A percentile compares a stretch with the other conserved stretches of the same genome.
phyloP scores from a whole-genome alignment of 2,113 vertebrate genomes.

The Corydoras sp. region DNA sequence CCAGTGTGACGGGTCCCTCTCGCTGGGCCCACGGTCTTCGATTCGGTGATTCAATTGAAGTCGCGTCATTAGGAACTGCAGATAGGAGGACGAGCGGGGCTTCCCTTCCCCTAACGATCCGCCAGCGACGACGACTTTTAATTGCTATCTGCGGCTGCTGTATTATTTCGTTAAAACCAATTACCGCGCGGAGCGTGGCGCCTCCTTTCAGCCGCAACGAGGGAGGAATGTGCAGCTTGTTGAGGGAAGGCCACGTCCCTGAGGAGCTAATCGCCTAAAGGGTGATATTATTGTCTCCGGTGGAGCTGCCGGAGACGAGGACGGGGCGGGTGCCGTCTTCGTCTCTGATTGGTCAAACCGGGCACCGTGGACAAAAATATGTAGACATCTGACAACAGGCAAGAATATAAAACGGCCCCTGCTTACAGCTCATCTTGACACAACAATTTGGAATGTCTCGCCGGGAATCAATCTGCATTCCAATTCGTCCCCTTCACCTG shows the following conservation, averaged over 20 bases:
- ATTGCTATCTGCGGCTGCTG: slow-evolving; percentile 65
- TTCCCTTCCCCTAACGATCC: slow-evolving; percentile 55
- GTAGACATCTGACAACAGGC: too few relatives aligned
- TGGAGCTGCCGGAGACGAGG: slow-evolving; percentile 1
- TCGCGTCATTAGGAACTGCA: slow-evolving; percentile 62
- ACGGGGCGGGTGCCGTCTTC: neutral
- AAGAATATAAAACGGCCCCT: too few relatives aligned
- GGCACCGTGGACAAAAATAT: too few relatives aligned
- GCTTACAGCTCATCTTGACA: too few relatives aligned
- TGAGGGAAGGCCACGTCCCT: slow-evolving; percentile 56
- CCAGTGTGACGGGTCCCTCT: slow-evolving; percentile 44
- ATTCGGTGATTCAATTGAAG: slow-evolving; percentile 52
- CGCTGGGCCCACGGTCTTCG: slow-evolving; percentile 52
- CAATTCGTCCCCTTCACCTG: too few relatives aligned
- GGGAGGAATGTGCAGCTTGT: slow-evolving; percentile 49
- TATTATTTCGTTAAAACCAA: slow-evolving; percentile 73
- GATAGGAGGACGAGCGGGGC: slow-evolving; percentile 59
- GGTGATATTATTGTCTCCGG: slow-evolving; percentile 13
- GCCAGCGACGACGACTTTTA: slow-evolving; percentile 63
- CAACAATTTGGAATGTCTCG: too few relatives aligned
- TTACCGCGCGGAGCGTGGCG: slow-evolving; percentile 64
- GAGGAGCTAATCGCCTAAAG: slow-evolving; percentile 55
- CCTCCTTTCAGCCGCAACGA: slow-evolving; percentile 56
- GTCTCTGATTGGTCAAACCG: too few relatives aligned
- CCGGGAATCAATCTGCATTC: too few relatives aligned